Conservation (phyloP, 2,797 vertebrate genomes). For the Delichon dasypus region DNA sequence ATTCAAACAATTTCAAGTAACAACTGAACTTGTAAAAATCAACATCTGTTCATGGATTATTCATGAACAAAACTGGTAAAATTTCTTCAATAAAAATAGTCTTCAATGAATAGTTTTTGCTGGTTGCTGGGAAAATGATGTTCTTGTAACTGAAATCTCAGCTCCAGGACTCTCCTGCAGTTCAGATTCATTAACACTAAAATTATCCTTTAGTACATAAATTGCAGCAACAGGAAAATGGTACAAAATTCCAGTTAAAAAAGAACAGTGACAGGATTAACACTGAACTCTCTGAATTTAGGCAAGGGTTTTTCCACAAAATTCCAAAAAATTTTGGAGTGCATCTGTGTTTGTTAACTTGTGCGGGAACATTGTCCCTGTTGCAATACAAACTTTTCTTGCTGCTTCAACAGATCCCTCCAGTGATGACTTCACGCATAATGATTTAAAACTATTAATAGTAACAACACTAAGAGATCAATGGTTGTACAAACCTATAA, state of each 20-base stretch:
- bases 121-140: slow-evolving; percentile 26
- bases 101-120: slow-evolving; percentile 17
- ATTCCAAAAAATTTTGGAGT: neutral
- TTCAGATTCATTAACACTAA: slow-evolving; percentile 39
- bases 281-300: slow-evolving; percentile 41
- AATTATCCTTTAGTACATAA: slow-evolving; percentile 40
- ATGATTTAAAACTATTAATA: slow-evolving; percentile 68
- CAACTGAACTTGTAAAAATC: slow-evolving; percentile 65
- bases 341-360: slow-evolving; percentile 62
- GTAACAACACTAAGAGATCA: slow-evolving; percentile 65
- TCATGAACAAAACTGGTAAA: slow-evolving; percentile 54
- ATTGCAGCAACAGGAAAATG: slow-evolving; percentile 9
- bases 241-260: neutral
- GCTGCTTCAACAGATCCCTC: slow-evolving; percentile 47
- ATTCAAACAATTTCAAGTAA: slow-evolving; percentile 61
- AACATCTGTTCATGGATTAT: slow-evolving; percentile 69
- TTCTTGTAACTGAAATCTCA: slow-evolving; percentile 36
- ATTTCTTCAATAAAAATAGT: slow-evolving; percentile 43
- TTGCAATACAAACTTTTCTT: slow-evolving; percentile 39
- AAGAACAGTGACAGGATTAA: neutral
- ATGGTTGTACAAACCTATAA: slow-evolving; percentile 48
- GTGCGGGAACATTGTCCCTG: slow-evolving; percentile 46
- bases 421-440: slow-evolving; percentile 43
- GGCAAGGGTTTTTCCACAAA: neutral
- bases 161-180: slow-evolving; percentile 22